These are phyloP conservation scores for Drosophila lini DNA, from an alignment of 1,140 invertebrate species.

Conservation along the genomic window DNA sequence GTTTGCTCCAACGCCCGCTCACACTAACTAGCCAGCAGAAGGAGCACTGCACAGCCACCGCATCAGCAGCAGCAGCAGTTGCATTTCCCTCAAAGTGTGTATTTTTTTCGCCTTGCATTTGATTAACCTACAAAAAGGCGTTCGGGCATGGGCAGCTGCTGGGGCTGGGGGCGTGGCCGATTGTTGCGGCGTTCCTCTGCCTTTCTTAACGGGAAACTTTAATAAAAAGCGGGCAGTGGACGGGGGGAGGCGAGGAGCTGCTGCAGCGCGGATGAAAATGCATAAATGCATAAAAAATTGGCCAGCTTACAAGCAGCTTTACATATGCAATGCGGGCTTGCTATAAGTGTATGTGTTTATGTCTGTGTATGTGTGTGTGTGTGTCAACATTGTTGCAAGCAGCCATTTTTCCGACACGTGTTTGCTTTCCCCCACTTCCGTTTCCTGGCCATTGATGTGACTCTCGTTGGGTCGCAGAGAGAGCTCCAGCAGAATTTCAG, in stretches of 20 bases:
- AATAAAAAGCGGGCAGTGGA: constrained; percentile 39
- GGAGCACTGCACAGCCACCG: neutral
- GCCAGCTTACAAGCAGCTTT: constrained; percentile 77
- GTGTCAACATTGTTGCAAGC: constrained; percentile 73
- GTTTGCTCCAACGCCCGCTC: constrained; percentile 46
- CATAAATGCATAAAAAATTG: constrained; percentile 82
- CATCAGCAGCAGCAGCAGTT: constrained; percentile 1
- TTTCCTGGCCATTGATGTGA: constrained; percentile 55
- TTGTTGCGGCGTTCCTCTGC: constrained; percentile 51
- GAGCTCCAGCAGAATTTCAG: neutral
- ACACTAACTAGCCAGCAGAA: constrained; percentile 58
- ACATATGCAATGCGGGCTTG: constrained; percentile 66
- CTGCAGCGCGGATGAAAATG: constrained; percentile 57
- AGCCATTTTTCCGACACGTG: constrained; percentile 73
- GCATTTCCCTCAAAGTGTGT: constrained; percentile 13
- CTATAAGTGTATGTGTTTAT: constrained; percentile 13
- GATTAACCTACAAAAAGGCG: constrained; percentile 75
- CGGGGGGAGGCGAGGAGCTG: neutral
- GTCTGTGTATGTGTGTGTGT: constrained; percentile 6
- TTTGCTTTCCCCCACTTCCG: constrained; percentile 72
- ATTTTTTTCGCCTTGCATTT: constrained; percentile 65
- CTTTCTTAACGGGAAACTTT: constrained; percentile 68
- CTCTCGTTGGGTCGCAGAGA: constrained; percentile 1
- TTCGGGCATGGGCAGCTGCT: constrained; percentile 41
- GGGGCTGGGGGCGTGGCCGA: constrained; percentile 18